phyloP scores from a whole-genome alignment of 2,888 invertebrate species.

The Cephalotes varians region DNA sequence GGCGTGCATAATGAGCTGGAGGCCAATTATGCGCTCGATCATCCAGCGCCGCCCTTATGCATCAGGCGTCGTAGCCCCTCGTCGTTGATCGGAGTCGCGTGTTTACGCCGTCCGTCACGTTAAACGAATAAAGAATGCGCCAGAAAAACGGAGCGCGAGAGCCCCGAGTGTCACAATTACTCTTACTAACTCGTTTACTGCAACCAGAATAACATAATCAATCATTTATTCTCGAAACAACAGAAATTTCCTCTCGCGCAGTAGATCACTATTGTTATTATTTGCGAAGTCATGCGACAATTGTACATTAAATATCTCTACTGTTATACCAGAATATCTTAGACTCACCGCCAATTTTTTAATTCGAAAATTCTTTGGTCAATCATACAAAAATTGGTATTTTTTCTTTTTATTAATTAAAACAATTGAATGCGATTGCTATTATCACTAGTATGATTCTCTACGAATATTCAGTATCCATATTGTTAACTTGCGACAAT shows the following conservation, averaged over 20 bases:
- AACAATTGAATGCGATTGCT: background rate
- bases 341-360: background rate
- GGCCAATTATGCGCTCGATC: constrained; percentile 68
- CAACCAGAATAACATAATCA: background rate
- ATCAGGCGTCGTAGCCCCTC: background rate
- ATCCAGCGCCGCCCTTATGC: constrained; percentile 45
- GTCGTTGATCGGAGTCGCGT: constrained; percentile 44
- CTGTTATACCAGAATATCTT: background rate
- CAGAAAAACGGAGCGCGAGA: background rate
- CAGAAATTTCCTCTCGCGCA: background rate
- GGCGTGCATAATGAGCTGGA: constrained; percentile 52
- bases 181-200: background rate
- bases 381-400: background rate
- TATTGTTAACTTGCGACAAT: background rate
- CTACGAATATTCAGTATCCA: background rate
- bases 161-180: background rate
- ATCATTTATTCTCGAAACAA: constrained; percentile 5
- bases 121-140: constrained; percentile 10
- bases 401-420: background rate
- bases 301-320: background rate
- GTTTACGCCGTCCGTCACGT: background rate
- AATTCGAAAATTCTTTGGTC: background rate
- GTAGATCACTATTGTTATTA: background rate
- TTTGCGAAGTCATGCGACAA: background rate
- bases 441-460: background rate